Evolutionary conservation across 2,113 vertebrate genomes (phyloP), one percentile per base, ranked within the genome.

Genomic region (Macquaria ambigua): DNA sequence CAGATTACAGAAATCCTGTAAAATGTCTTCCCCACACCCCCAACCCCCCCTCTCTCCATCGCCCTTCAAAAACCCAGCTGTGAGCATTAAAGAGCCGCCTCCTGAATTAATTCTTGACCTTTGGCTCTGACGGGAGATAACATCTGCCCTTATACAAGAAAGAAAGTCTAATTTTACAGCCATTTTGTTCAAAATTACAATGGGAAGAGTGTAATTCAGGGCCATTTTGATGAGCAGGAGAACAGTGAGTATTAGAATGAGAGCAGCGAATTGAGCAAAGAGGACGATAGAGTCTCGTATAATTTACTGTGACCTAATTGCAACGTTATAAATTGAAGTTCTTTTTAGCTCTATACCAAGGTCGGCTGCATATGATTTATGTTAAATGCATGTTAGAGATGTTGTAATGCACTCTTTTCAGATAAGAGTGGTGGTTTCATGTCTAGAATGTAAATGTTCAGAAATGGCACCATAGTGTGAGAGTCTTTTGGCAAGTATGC

Each of bases 21-120:
- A 85, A 77, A 63, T 4, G 12, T 63, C n/a, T n/a, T n/a, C n/a
- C n/a, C n/a, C n/a, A n/a, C n/a, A n/a, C n/a, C n/a, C n/a, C n/a
- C n/a, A n/a, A n/a, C n/a, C n/a, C 37, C 8, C 3, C 11, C 50
- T 23, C 59, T 31, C 58, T 66, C 16, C 37, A 2, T 64, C 7
- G 2, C 37, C 31, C 55, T 53, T 25, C 70, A 77, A 72, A 86
- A 86, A 34, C 79, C 72, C 78, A 81, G 76, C 89, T 77, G 80
- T 82, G 82, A 86, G 58, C 50, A 77, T 89, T 91, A 91, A 90
- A 90, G 74, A 90, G 79, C 85, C 77, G 70, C 78, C 84, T 91
- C 58, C 85, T 93, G 93, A 93, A 91, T 94, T 93, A 94, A 95
- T 94, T 91, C 86, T 90, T 94, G 93, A 94, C 93, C 93, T 95